Base-by-base conservation (phyloP, 2,888 invertebrate genomes). In the Theodoxus fluviatilis region DNA sequence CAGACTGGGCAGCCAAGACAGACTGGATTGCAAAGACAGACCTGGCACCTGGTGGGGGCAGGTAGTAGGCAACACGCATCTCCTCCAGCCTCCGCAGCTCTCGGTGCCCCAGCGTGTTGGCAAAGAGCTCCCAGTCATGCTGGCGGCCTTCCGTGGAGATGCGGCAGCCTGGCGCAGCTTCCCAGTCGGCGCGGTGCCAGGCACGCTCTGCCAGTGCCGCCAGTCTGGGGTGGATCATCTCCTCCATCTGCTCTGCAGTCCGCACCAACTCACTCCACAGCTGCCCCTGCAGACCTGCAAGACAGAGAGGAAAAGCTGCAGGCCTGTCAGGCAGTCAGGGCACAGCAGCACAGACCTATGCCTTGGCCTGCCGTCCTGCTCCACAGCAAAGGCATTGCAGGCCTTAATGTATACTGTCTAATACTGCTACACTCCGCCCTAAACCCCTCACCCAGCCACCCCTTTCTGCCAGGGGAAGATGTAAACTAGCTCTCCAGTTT, bases 171-270 rank as follows among this genome's bases (percentile, higher is more conserved):
- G 65, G 7, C 6, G 72, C 68, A 12, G 71, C 69, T 72, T 84
- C 83, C 84, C 84, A 85, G n/a, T 73, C 18, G 12, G 85, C 83
- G 70, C 79, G 78, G 66, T 85, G 82, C 84, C 84, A 86, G 1
- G 80, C 79, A 33, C 84, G 70, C 73, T 85, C 84, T 3, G 83
- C 84, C 4, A 84, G 71, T 1, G 84, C 83, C 3, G 83, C 69
- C 1, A 83, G 37, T 9, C 83, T 69, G 0, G 83, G 83, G 63
- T 79, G 81, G 18, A 83, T 68, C 81, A 82, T 82, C 66, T 76
- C 78, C 70, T 81, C 79, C 6, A 81, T 68, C 22, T 78, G 75
- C 47, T 80, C 78, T 7, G 74, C 68, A 0, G 71, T 77, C 22
- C 79, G 70, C 0, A 79, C 63, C 7, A 82, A 77, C 69, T 85